These are phyloP conservation scores for Nyctereutes procyonoides DNA, from an alignment of 2,113 vertebrate genomes.

Conservation along the genomic window DNA sequence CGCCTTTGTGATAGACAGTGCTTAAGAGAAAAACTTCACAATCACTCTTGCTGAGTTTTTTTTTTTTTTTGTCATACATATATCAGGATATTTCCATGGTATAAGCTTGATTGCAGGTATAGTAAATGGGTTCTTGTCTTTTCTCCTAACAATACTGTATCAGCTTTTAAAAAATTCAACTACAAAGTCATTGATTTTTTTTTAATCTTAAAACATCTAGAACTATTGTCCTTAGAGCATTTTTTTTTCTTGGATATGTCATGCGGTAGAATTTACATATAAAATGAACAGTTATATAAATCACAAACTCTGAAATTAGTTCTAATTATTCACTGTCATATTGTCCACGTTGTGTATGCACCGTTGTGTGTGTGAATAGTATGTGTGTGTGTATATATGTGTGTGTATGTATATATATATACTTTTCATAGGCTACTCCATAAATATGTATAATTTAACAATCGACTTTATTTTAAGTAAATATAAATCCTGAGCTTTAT, in stretches of 20 bases:
- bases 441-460: background rate
- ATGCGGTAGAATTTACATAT: background rate
- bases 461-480: constrained; percentile 5
- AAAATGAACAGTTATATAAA: background rate
- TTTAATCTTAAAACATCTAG: background rate
- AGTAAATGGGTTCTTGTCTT: background rate
- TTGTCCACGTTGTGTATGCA: background rate
- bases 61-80: background rate
- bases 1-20: background rate
- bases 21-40: background rate
- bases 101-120: background rate
- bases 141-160: background rate
- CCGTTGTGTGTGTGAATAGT: no score
- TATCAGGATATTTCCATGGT: background rate
- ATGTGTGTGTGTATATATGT: no score
- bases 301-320: background rate
- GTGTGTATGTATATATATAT: background rate
- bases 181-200: background rate
- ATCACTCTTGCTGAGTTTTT: background rate
- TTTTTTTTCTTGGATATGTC: background rate
- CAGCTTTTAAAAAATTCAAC: background rate
- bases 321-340: background rate
- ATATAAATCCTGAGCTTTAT: background rate
- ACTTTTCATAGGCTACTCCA: background rate
- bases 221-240: background rate